Evolutionary conservation across 2,113 vertebrate species (phyloP), one percentile per base, ranked within the genome.

Genomic region (Isichthys henryi): DNA sequence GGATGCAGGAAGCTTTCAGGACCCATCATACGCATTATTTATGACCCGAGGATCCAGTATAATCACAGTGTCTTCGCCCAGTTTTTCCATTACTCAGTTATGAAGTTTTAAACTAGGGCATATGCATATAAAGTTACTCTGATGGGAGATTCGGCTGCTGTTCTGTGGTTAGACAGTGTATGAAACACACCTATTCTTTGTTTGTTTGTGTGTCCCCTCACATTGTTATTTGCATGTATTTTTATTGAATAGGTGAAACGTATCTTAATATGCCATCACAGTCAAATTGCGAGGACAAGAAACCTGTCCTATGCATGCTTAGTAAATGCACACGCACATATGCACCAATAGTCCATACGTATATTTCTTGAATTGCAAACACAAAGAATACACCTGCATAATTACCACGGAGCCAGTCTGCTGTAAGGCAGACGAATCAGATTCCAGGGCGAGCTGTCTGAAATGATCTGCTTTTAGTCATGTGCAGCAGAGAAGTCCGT

Each of bases 371-470:
- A 92, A 89, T 91, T 92, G 92, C 92, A 88, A 52, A 87, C 93
- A 93, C 95, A 93, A 94, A 93, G 93, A 95, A 94, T 94, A 93
- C 93, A 92, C 94, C 95, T 93, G 93, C 93, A 95, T 94, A 93
- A 92, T 90, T 92, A 94, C 94, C 94, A 93, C 91, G 91, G 93
- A 95, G 95, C 93, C 95, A 93, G 94, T 94, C 94, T 93, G 94
- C 94, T 94, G 94, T 90, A 92, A 94, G 93, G 92, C 95, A 94
- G 94, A 95, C 94, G 95, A 95, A 96, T 96, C 95, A 95, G 95
- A 96, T 96, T 94, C 93, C 93, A 95, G 90, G 91, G 94, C 91
- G 90, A 80, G 93, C 92, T 94, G 94, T 92, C 94, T 92, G 91
- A 92, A 94, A 94, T 95, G 94, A 95, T 95, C 95, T 95, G 94